A percentile compares a stretch with the other conserved stretches of the same genome.
Conservation (phyloP, 1,140 invertebrate genomes). For the Drosophila subpulchrella region DNA sequence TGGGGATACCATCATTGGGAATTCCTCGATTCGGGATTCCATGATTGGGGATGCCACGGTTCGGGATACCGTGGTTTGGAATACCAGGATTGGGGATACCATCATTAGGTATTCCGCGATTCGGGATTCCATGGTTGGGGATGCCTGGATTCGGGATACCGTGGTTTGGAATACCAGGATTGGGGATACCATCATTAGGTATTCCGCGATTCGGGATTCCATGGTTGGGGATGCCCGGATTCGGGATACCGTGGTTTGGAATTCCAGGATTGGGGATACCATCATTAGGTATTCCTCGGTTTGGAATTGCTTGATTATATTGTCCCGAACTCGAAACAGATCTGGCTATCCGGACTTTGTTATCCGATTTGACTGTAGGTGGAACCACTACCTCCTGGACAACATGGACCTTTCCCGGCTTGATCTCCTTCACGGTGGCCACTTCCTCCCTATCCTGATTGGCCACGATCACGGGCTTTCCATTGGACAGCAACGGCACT, state of each 20-base stretch:
- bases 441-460: conserved; percentile 48
- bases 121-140: conserved; percentile 32
- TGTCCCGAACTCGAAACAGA: conserved; percentile 18
- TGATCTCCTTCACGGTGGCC: conserved; percentile 60
- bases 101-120: conserved; percentile 24
- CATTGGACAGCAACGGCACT: conserved; percentile 71
- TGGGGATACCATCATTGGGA: conserved; percentile 16
- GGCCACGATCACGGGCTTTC: conserved; percentile 56
- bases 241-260: conserved; percentile 32
- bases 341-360: conserved; percentile 39
- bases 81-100: conserved; percentile 28
- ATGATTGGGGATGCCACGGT: conserved; percentile 26
- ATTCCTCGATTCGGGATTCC: conserved; percentile 42
- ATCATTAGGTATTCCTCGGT: conserved; percentile 34
- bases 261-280: conserved; percentile 38
- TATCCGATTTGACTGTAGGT: conserved; percentile 21
- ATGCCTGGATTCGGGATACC: conserved; percentile 34
- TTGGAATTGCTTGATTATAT: conserved; percentile 24
- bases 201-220: conserved; percentile 40
- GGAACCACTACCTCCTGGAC: conserved; percentile 53
- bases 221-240: conserved; percentile 24
- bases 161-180: conserved; percentile 25
- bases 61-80: conserved; percentile 28
- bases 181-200: conserved; percentile 16
- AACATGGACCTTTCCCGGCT: conserved; percentile 36